Conservation (phyloP, 2,797 vertebrate species). For the Acanthiza pusilla region DNA sequence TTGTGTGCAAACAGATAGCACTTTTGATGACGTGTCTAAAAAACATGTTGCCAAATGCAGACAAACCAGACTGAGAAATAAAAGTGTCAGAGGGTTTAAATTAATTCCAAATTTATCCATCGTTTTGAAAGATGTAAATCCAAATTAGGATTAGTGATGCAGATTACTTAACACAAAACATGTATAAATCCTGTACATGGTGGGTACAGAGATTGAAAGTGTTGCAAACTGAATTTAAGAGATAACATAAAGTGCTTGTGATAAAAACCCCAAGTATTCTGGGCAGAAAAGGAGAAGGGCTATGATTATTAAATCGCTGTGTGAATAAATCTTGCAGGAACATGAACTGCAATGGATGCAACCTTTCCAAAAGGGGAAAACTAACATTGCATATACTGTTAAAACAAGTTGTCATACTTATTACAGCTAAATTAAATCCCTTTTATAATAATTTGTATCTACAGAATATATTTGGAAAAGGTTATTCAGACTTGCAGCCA, state of each 20-base stretch:
- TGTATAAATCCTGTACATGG: neutral
- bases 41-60: neutral
- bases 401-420: neutral
- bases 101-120: conserved; percentile 6
- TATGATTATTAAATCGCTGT: neutral
- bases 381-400: neutral
- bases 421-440: neutral
- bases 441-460: neutral
- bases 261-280: neutral
- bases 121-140: conserved; percentile 40
- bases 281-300: neutral
- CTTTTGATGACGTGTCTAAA: neutral
- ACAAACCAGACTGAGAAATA: neutral
- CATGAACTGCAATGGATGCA: neutral
- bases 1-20: neutral
- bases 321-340: neutral
- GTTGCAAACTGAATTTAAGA: conserved; percentile 29
- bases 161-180: neutral
- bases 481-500: conserved; percentile 2
- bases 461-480: neutral
- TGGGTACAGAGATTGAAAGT: neutral
- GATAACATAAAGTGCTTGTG: neutral
- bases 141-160: conserved; percentile 53
- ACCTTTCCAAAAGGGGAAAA: conserved; percentile 1
- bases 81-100: conserved; percentile 8